Evolutionary conservation across 2,797 vertebrate species (phyloP).

Genomic region (Caiman crocodilus): DNA sequence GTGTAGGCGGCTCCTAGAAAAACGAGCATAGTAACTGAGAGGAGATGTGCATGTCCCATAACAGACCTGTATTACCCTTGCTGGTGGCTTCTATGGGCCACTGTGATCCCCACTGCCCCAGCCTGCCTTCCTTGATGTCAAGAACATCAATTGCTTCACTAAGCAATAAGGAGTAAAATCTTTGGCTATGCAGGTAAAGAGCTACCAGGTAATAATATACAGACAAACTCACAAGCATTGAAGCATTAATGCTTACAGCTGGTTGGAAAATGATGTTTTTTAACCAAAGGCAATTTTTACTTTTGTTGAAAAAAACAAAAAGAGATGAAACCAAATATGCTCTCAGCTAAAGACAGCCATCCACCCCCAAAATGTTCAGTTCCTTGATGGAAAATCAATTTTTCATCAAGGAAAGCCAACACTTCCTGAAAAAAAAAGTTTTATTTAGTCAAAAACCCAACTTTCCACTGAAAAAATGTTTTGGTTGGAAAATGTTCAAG

Average conservation of each 20-base stretch:
- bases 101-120: background rate
- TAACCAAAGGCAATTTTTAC: background rate
- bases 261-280: background rate
- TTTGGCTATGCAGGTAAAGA: background rate
- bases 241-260: background rate
- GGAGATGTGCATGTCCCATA: background rate
- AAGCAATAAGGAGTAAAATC: background rate
- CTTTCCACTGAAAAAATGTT: background rate
- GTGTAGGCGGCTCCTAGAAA: background rate
- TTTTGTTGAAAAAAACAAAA: conserved; percentile 3
- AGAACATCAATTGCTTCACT: background rate
- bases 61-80: background rate
- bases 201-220: background rate
- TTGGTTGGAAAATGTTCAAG: background rate
- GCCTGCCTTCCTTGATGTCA: background rate
- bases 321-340: background rate
- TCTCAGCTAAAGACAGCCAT: background rate
- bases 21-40: background rate
- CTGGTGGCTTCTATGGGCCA: background rate
- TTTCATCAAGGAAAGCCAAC: background rate
- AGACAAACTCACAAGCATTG: background rate
- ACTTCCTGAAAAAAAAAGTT: background rate
- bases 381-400: background rate
- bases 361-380: background rate
- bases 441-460: background rate